These are phyloP conservation scores for Mirza zaza DNA, from an alignment of 2,113 vertebrate species.

Conservation along the genomic window DNA sequence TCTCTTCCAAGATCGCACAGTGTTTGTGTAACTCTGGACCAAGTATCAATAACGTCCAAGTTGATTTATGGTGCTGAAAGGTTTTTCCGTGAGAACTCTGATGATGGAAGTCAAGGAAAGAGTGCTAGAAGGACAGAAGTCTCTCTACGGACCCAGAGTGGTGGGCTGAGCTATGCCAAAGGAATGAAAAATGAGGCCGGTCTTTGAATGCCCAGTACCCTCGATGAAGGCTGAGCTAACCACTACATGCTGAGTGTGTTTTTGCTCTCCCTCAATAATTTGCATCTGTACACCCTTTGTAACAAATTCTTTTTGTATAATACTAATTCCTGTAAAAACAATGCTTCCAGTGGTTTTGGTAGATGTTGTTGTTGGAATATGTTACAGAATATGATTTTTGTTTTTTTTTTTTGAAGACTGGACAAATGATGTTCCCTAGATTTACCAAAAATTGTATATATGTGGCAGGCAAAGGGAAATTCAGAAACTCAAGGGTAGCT, in stretches of 20 bases:
- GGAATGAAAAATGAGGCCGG: neutral
- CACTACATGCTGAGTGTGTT: neutral
- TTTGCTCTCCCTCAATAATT: neutral
- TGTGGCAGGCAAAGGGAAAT: neutral
- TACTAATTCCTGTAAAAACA: neutral
- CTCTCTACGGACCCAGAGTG: neutral
- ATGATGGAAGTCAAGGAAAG: neutral
- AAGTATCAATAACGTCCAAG: conserved; percentile 16
- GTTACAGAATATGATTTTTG: neutral
- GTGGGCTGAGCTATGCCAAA: neutral
- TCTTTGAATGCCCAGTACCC: neutral
- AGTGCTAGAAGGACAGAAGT: neutral
- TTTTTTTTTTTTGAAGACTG: neutral
- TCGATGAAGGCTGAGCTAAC: neutral
- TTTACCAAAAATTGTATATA: neutral
- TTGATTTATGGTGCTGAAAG: conserved; percentile 60
- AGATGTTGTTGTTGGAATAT: neutral
- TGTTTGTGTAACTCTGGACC: conserved; percentile 50
- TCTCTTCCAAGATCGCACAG: neutral
- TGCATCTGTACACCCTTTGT: neutral
- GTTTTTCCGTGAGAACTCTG: conserved; percentile 24
- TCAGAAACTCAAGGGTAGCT: conserved; percentile 8
- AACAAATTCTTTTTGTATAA: neutral
- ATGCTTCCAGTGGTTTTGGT: neutral
- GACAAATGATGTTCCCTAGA: neutral